Conservation (phyloP, 1,140 invertebrate genomes). For the Heliothis virescens region DNA sequence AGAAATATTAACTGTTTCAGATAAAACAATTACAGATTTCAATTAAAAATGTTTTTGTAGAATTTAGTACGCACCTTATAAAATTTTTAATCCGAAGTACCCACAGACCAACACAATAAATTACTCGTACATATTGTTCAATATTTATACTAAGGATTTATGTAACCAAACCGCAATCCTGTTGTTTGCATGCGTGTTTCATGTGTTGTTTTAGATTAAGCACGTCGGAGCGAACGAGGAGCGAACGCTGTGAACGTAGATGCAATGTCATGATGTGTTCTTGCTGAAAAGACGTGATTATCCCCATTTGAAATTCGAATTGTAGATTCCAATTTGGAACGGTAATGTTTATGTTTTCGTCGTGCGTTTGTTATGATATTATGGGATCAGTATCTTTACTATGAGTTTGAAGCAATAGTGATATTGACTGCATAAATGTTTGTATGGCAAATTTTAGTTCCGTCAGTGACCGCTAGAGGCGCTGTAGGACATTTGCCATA, state of each 20-base stretch:
- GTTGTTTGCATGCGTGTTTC: conserved; percentile 39
- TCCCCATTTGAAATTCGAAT: too few species aligned
- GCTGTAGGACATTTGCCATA: too few species aligned
- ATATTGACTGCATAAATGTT: too few species aligned
- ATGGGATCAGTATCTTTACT: not conserved
- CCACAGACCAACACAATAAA: conserved; percentile 1
- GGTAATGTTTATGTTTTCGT: not conserved
- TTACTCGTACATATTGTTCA: conserved; percentile 12
- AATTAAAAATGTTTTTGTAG: too few species aligned
- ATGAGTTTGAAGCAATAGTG: too few species aligned
- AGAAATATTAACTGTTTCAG: too few species aligned
- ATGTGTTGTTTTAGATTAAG: conserved; percentile 40
- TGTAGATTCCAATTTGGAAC: too few species aligned
- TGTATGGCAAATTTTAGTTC: too few species aligned
- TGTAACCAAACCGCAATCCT: conserved; percentile 26
- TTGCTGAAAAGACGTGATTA: not conserved
- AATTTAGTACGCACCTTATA: too few species aligned
- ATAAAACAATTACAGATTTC: too few species aligned
- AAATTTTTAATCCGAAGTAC: not conserved
- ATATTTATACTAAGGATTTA: conserved; percentile 33
- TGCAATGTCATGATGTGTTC: conserved; percentile 10
- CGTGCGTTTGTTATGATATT: not conserved
- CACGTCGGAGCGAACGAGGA: too few species aligned
- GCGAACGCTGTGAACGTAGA: conserved; percentile 2
- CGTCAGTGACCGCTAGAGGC: too few species aligned